Percentiles rank a stretch among this genome's conserved stretches.
phyloP scores from a whole-genome alignment of 2,888 invertebrate genomes.

The Andrena bucephala region DNA sequence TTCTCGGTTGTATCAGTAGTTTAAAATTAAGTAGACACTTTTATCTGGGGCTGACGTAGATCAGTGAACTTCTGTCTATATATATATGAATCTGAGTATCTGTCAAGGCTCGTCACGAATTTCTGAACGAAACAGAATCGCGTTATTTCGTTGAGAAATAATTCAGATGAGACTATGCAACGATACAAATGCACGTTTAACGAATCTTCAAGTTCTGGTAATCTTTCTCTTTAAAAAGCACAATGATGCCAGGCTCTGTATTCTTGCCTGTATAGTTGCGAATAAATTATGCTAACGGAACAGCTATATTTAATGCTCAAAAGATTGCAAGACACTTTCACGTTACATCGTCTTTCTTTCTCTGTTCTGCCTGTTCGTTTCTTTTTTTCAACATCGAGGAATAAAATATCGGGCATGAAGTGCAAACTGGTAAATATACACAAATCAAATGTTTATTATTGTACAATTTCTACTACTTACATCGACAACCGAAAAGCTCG shows the following conservation, averaged over 20 bases:
- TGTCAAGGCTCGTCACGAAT: background rate
- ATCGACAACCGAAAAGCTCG: slow-evolving; percentile 78
- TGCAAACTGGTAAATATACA: slow-evolving; percentile 76
- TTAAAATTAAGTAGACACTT: slow-evolving; percentile 48
- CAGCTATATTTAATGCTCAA: slow-evolving; percentile 46
- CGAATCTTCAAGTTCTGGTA: slow-evolving; percentile 28
- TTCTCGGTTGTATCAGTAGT: slow-evolving; percentile 59
- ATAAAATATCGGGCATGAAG: slow-evolving; percentile 73
- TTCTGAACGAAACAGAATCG: background rate
- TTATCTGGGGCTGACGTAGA: slow-evolving; percentile 63
- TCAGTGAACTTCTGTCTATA: slow-evolving; percentile 18
- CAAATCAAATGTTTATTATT: slow-evolving; percentile 76
- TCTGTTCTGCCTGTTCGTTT: slow-evolving; percentile 1
- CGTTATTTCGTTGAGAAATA: slow-evolving; percentile 1
- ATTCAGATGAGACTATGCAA: slow-evolving; percentile 10
- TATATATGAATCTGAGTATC: slow-evolving; percentile 19
- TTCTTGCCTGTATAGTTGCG: slow-evolving; percentile 56
- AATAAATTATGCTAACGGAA: slow-evolving; percentile 58
- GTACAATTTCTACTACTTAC: slow-evolving; percentile 80
- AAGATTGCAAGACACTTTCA: slow-evolving; percentile 58
- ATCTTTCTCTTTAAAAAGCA: slow-evolving; percentile 51
- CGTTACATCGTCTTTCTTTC: slow-evolving; percentile 31
- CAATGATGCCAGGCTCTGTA: slow-evolving; percentile 43
- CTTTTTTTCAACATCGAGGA: slow-evolving; percentile 59
- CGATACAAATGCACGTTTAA: slow-evolving; percentile 29